Conservation (phyloP, 2,888 invertebrate species). For the Mythimna impura region DNA sequence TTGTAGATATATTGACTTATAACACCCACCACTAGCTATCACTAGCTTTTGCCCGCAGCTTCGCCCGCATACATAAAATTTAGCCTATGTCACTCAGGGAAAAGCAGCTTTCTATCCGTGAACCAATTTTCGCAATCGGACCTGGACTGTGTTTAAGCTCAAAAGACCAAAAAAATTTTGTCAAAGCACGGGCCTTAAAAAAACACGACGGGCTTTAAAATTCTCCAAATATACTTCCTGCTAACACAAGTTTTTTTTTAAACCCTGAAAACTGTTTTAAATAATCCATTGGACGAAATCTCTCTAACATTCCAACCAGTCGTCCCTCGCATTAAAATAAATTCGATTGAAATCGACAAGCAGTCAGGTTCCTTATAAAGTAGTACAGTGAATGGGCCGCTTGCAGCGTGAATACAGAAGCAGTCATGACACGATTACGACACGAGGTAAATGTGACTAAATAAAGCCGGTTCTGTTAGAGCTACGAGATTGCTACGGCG, state of each 20-base stretch:
- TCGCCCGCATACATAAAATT: too few species aligned
- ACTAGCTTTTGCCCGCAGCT: too few species aligned
- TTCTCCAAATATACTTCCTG: background rate
- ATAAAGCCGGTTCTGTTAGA: background rate
- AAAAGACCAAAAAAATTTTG: too few species aligned
- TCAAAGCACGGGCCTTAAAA: too few species aligned
- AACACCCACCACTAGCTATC: too few species aligned
- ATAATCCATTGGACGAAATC: constrained; percentile 1
- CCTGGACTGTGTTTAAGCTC: too few species aligned
- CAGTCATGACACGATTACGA: constrained; percentile 22
- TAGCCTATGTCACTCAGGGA: too few species aligned
- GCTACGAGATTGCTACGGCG: constrained; percentile 41
- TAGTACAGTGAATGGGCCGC: constrained; percentile 29
- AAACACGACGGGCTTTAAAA: too few species aligned
- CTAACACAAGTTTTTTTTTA: background rate
- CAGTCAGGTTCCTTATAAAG: constrained; percentile 25
- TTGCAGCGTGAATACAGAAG: constrained; percentile 47
- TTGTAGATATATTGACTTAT: too few species aligned
- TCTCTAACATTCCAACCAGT: constrained; percentile 1
- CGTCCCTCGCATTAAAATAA: constrained; percentile 42
- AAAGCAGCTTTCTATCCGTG: too few species aligned
- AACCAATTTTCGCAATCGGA: too few species aligned
- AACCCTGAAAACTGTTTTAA: background rate
- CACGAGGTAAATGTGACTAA: constrained; percentile 17
- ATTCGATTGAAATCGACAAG: constrained; percentile 35